Base-by-base conservation (phyloP, 2,113 vertebrate genomes). In the Bungarus multicinctus region DNA sequence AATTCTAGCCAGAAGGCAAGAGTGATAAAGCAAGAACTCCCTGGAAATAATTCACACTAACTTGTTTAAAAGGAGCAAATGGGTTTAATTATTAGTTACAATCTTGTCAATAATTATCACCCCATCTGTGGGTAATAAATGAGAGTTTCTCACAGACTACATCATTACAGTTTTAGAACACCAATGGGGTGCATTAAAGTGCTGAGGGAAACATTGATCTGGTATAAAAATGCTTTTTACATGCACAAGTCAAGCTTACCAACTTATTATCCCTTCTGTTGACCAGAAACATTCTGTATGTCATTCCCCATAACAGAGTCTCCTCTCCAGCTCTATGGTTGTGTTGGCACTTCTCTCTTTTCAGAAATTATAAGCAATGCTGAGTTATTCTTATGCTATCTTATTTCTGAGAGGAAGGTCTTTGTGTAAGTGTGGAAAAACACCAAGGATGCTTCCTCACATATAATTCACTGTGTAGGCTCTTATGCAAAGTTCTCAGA, bases 131-230 rank as follows among this genome's bases (percentile, higher is more conserved):
- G 97, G 98, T 98, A 98, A 99, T 98, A 98, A 99, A 99, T 98
- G 97, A 98, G 98, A 97, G 97, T 96, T 98, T 97, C 98, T 98
- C 98, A 98, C 98, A 98, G 98, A 98, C 98, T 98, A 96, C 97
- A 98, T 98, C 98, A 97, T 98, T 98, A 99, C 98, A 98, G 97
- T 98, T 98, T 98, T 98, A 98, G 98, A 98, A 99, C 98, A 98
- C 98, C 98, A 97, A 98, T 97, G 98, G 97, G 98, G 98, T 98
- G 98, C 98, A 98, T 98, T 98, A 98, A 98, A 98, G 97, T 98
- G 98, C 98, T 98, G 97, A 98, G 98, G 97, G 97, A 98, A 97
- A 97, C 98, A 99, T 99, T 98, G 98, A 99, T 99, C 98, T 98
- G 97, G 97, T 98, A 98, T 96, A 98, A 98, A 98, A 98, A 98